Conservation (phyloP, 2,888 invertebrate species). For the Torymus aiolomorphi region DNA sequence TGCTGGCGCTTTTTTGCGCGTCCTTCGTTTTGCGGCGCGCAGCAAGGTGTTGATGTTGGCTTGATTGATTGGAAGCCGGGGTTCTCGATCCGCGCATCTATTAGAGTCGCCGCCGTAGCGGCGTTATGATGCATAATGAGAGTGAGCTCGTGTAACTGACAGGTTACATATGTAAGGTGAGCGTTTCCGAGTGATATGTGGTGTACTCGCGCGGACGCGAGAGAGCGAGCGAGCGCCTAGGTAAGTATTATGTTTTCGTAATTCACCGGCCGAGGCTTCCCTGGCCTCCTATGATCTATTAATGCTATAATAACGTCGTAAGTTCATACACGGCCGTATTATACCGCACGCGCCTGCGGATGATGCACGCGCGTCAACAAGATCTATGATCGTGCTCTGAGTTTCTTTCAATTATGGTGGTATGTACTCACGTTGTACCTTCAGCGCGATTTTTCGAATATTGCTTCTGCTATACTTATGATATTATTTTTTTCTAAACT, state of each 20-base stretch:
- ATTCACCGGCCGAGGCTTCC: background rate
- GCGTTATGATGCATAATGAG: constrained; percentile 21
- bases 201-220: constrained; percentile 43
- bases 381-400: constrained; percentile 18
- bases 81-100: constrained; percentile 16
- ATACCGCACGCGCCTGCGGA: background rate
- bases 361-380: constrained; percentile 21
- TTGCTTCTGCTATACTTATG: too few relatives aligned
- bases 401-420: constrained; percentile 35
- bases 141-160: constrained; percentile 21
- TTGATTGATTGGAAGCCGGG: constrained; percentile 29
- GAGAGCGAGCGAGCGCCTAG: background rate
- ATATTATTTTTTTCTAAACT: too few relatives aligned
- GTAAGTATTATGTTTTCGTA: constrained; percentile 41
- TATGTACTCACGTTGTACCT: background rate
- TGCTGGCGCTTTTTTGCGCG: constrained; percentile 12
- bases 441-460: background rate
- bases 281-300: constrained; percentile 50
- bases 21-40: background rate
- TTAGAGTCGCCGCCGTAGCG: background rate
- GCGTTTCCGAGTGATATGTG: constrained; percentile 58
- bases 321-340: background rate
- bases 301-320: constrained; percentile 40
- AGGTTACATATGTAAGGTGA: constrained; percentile 30
- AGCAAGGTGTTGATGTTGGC: constrained; percentile 26